These are phyloP conservation scores for Caenorhabditis tropicalis DNA, from an alignment of 1,140 invertebrate genomes.

Conservation along the genomic window DNA sequence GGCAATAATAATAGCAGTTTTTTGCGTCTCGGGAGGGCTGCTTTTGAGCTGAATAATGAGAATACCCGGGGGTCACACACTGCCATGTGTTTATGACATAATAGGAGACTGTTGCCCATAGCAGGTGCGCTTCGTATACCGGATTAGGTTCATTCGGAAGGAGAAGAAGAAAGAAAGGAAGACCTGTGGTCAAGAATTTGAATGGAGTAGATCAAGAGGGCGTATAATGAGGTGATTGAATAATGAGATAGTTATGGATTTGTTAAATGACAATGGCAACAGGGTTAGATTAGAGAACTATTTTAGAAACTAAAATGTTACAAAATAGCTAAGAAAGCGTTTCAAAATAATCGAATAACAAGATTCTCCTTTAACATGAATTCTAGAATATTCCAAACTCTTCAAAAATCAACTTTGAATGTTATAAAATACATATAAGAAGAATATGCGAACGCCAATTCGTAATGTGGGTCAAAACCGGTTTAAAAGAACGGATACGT, in stretches of 20 bases:
- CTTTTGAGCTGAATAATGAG: not conserved
- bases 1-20: not conserved
- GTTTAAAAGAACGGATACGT: not conserved
- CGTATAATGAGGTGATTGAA: not conserved
- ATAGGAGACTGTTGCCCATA: conserved; percentile 14
- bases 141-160: conserved; percentile 14
- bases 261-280: too few relatives aligned
- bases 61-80: not conserved
- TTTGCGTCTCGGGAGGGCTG: not conserved
- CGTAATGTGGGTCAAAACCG: not conserved
- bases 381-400: too few relatives aligned
- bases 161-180: not conserved
- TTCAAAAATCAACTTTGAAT: not conserved
- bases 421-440: not conserved
- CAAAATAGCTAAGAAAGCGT: too few relatives aligned
- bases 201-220: not conserved
- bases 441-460: too few relatives aligned
- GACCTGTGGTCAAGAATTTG: conserved; percentile 10
- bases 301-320: too few relatives aligned
- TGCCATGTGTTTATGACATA: conserved; percentile 38
- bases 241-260: not conserved
- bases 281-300: too few relatives aligned
- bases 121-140: conserved; percentile 28
- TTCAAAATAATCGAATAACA: too few relatives aligned
- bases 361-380: too few relatives aligned